Percentiles rank a stretch among this genome's conserved stretches.
Conservation (phyloP, 2,888 invertebrate genomes). For the Heliconius sara region DNA sequence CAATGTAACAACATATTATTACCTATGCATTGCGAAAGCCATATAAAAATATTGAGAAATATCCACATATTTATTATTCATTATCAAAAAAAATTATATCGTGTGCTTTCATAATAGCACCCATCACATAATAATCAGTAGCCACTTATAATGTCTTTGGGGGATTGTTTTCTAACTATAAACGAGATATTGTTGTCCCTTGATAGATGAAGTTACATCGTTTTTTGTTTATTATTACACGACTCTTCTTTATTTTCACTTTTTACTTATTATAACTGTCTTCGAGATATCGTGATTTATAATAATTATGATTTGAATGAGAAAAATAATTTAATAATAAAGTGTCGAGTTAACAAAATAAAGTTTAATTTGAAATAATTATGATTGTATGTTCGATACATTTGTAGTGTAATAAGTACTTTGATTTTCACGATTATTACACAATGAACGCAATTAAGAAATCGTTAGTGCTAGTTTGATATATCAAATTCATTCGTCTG, state of each 20-base stretch:
- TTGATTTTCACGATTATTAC: no score
- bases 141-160: slow-evolving; percentile 73
- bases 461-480: no score
- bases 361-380: background rate
- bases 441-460: no score
- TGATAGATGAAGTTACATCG: slow-evolving; percentile 59
- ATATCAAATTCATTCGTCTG: no score
- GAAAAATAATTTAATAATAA: background rate
- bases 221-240: slow-evolving; percentile 67
- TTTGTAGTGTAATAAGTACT: no score
- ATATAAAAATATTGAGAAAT: background rate
- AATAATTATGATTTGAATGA: background rate
- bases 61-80: background rate
- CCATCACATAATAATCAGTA: slow-evolving; percentile 79
- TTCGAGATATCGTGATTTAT: slow-evolving; percentile 31
- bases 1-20: background rate
- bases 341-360: no score
- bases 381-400: background rate
- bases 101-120: slow-evolving; percentile 55
- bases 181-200: slow-evolving; percentile 70
- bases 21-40: background rate
- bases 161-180: slow-evolving; percentile 74
- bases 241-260: slow-evolving; percentile 30
- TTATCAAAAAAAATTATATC: background rate
- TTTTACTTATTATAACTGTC: slow-evolving; percentile 32